Evolutionary conservation across 1,140 invertebrate genomes (phyloP), one percentile per base, ranked within the genome.

Genomic region (Panagrolaimus sp.): DNA sequence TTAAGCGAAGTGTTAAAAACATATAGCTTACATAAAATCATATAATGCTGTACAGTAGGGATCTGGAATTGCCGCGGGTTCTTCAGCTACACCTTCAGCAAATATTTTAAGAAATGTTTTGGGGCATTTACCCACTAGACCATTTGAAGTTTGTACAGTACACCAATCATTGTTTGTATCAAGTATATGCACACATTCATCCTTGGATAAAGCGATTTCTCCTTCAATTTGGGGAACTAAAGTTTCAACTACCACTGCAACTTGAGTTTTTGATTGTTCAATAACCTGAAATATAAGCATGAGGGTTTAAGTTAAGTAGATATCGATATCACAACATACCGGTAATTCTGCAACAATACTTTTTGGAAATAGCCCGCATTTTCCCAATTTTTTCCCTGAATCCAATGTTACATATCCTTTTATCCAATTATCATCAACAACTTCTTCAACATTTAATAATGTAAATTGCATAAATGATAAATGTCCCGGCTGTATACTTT

Each of bases 401-500:
- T 58, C 52, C 52, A 58, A 26, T 21, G 52, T 58, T 26, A 58
- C 52, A 21, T 58, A 58, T 8, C 52, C 52, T 12, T 28, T 21
- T 12, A 26, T 26, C 21, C 21, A 58, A 4, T 58, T 28, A 58
- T 58, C 52, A 28, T 58, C 52, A 14, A 58, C 17, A 28, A 12
- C 21, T 21, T 58, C 52, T 12, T 26, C 52, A 8, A 58, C 28
- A 28, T 21, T 28, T 6, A 58, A 28, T 28, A 58, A 28, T 2
- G 52, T 58, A 28, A 58, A 58, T 21, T 58, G 21, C 52, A 58
- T 58, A 28, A 58, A 58, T 12, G 52, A 58, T 28, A 58, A 58
- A 21, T 58, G 52, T 12, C 28, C 52, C 5, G 10, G 21, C 17
- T 58, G 52, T 26, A 58, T 21, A 26, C 21, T 26, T 28, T 58